phyloP scores from a whole-genome alignment of 2,888 invertebrate genomes.

The Sminthurinus aureus region DNA sequence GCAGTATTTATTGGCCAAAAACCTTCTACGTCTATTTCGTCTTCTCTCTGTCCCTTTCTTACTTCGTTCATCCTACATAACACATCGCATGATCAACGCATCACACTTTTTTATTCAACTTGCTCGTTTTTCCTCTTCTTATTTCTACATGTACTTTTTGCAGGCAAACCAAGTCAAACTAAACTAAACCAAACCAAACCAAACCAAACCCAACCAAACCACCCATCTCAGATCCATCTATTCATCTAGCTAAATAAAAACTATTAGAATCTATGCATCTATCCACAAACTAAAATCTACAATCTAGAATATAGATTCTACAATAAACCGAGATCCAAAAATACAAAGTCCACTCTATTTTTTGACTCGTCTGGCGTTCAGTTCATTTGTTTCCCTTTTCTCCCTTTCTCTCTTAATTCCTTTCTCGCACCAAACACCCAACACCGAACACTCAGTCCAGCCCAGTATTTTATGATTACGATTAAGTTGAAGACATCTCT shows the following conservation, averaged over 20 bases:
- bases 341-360: slow-evolving; percentile 5
- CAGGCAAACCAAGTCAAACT: background rate
- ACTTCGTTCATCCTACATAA: slow-evolving; percentile 41
- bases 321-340: background rate
- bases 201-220: no score
- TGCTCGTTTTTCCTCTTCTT: background rate
- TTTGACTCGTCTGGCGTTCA: slow-evolving; percentile 8
- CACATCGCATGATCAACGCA: slow-evolving; percentile 50
- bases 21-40: slow-evolving; percentile 45
- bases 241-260: background rate
- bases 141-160: background rate
- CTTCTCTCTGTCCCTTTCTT: slow-evolving; percentile 1
- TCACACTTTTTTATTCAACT: slow-evolving; percentile 36
- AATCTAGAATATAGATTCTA: no score
- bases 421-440: background rate
- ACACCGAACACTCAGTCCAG: background rate
- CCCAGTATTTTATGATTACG: background rate
- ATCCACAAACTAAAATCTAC: no score
- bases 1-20: slow-evolving; percentile 60
- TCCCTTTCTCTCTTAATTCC: background rate
- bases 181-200: no score
- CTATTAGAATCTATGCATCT: background rate
- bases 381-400: background rate
- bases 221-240: background rate
- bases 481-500: slow-evolving; percentile 1